Conservation (phyloP, 2,797 vertebrate genomes). For the Microctenopoma lineatum region DNA sequence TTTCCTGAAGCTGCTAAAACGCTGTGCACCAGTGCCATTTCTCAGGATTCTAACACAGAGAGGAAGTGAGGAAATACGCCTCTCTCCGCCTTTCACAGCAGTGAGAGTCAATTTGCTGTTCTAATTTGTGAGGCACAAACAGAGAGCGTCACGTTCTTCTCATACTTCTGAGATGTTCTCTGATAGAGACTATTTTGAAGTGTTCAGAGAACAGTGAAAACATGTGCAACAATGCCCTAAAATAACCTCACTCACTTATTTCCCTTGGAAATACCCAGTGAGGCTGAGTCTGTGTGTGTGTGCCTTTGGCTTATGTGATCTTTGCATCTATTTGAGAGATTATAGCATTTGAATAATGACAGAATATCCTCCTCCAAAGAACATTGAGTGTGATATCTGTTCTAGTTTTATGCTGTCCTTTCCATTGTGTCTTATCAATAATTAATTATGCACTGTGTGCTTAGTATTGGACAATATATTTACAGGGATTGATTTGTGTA, state of each 20-base stretch:
- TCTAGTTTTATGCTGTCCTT: slow-evolving; percentile 21
- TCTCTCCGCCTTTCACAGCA: slow-evolving; percentile 60
- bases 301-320: slow-evolving; percentile 33
- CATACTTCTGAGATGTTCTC: slow-evolving; percentile 18
- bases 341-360: slow-evolving; percentile 25
- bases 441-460: neutral
- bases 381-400: slow-evolving; percentile 22
- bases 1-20: slow-evolving; percentile 52
- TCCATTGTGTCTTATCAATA: neutral
- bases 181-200: slow-evolving; percentile 41
- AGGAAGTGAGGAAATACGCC: slow-evolving; percentile 71
- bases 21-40: slow-evolving; percentile 49
- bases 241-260: slow-evolving; percentile 62
- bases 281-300: slow-evolving; percentile 22
- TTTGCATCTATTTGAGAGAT: slow-evolving; percentile 32
- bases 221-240: slow-evolving; percentile 48
- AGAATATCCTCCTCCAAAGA: slow-evolving; percentile 31
- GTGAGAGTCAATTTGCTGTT: slow-evolving; percentile 39
- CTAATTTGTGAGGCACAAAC: slow-evolving; percentile 22
- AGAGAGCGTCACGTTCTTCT: slow-evolving; percentile 13
- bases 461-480: slow-evolving; percentile 16
- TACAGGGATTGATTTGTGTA: slow-evolving; percentile 8
- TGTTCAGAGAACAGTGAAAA: slow-evolving; percentile 37
- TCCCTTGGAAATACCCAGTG: slow-evolving; percentile 75
- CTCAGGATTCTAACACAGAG: slow-evolving; percentile 76